Evolutionary conservation across 2,113 vertebrate species (phyloP), one percentile per base, ranked within the genome.

Genomic region (Athene noctua): DNA sequence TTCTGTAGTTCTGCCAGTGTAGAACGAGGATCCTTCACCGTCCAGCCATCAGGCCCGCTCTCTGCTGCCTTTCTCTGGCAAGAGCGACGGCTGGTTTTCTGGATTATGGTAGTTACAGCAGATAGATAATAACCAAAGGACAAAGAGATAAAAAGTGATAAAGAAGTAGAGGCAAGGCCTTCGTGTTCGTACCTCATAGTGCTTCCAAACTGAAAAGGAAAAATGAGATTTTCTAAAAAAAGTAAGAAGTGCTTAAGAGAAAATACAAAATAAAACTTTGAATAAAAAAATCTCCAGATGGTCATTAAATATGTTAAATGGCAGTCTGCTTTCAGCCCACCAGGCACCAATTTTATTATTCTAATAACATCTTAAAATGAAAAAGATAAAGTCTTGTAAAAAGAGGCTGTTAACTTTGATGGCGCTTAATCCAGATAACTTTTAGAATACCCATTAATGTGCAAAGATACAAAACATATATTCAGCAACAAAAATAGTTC

Each of bases 311-410:
- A 96, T 95, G 90, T 78, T 95, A 94, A 95, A 95, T 92, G 49
- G 86, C 82, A 94, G 86, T 59, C 74, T 94, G 94, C 87, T 94
- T 85, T 55, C 83, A 93, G 80, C 95, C 87, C 89, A 93, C 86
- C 75, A 96, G 97, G 89, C 92, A 91, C 72, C 38, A 38, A 72
- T 94, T 94, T 97, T 97, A 94, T 95, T 94, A 94, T 94, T 96
- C 88, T 93, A 97, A 94, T 96, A 96, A 96, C 95, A 94, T 84
- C 86, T 92, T 94, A 88, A 95, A 96, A 96, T 96, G 86, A 96
- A 96, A 96, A 97, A 90, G 80, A 95, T 94, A 96, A 97, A 96
- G 74, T 79, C 92, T 94, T 92, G 80, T 91, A 95, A 95, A 95
- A 90, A 91, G 84, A 95, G 86, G 85, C 81, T 68, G 82, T 97